Conservation (phyloP, 2,797 vertebrate species). For the Spea hammondii region DNA sequence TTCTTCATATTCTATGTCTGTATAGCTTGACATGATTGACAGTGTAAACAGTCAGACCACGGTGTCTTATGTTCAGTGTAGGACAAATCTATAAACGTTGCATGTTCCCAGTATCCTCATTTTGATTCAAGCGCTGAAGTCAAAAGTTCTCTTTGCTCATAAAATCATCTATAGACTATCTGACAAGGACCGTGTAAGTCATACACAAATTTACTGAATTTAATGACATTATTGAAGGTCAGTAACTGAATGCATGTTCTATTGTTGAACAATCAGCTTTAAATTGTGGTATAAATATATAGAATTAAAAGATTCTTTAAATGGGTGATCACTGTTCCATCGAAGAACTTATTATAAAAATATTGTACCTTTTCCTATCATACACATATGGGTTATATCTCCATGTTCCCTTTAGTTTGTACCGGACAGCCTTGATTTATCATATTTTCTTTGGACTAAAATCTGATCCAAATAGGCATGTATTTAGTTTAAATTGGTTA, state of each 20-base stretch:
- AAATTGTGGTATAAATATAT: neutral
- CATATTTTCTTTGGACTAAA: neutral
- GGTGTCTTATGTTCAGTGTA: no score
- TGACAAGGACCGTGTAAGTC: neutral
- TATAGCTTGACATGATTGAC: no score
- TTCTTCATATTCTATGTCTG: no score
- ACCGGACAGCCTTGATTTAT: neutral
- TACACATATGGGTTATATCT: constrained; percentile 7
- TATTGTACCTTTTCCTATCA: neutral
- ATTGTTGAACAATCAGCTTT: neutral
- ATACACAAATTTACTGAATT: neutral
- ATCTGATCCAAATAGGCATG: neutral
- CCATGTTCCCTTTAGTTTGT: neutral
- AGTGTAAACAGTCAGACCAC: no score
- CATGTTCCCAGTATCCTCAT: no score
- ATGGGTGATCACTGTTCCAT: constrained; percentile 16
- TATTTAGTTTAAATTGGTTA: neutral
- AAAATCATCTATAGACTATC: no score
- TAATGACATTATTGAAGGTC: neutral
- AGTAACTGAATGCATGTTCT: neutral
- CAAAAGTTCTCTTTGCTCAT: no score
- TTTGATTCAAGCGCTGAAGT: no score
- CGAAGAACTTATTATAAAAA: constrained; percentile 16
- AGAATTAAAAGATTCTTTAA: neutral
- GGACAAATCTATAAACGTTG: no score